A percentile compares a stretch with the other conserved stretches of the same genome.
Conservation (phyloP, 2,113 vertebrate genomes). For the Zosterops lateralis region DNA sequence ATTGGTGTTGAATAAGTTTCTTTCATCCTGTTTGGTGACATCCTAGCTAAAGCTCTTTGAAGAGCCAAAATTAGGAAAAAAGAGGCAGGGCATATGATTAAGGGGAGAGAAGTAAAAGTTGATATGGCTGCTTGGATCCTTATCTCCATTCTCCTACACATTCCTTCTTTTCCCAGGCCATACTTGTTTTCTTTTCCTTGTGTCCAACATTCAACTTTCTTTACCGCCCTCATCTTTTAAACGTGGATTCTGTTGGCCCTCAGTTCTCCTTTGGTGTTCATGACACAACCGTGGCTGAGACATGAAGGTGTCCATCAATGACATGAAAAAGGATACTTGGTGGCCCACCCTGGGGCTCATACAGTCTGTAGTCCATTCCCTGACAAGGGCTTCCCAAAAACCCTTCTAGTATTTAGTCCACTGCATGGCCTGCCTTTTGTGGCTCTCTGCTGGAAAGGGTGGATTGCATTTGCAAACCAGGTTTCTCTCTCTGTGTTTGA, state of each 20-base stretch:
- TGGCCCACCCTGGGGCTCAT: neutral
- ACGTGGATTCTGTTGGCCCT: rapidly evolving
- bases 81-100: neutral
- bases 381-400: neutral
- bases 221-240: neutral
- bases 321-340: neutral
- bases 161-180: neutral
- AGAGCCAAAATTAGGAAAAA: neutral
- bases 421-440: neutral
- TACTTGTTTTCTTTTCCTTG: neutral
- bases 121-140: neutral
- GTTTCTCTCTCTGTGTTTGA: neutral
- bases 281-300: neutral
- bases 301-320: neutral
- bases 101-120: neutral
- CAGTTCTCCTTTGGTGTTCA: neutral
- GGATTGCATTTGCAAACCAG: neutral
- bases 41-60: neutral
- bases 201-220: neutral
- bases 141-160: neutral
- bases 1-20: neutral
- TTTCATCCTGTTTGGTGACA: neutral
- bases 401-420: neutral
- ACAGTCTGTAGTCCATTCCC: neutral
- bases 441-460: neutral